Evolutionary conservation across 2,888 invertebrate species (phyloP), one percentile per base, ranked within the genome.

Genomic region (Beris morrisii): DNA sequence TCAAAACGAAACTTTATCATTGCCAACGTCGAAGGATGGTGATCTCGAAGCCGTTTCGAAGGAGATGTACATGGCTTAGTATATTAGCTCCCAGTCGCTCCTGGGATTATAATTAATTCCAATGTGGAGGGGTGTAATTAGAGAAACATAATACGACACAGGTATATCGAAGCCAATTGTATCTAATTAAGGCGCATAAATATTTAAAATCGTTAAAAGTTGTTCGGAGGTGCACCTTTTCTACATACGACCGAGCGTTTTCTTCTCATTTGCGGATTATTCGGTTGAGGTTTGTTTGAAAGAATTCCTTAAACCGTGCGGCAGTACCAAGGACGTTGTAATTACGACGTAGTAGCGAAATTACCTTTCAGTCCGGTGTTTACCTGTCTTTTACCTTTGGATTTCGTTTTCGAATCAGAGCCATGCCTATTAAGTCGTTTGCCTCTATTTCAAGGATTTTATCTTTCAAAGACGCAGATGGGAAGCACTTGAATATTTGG

Each of bases 131-230:
- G 55, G 55, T 13, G 65, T 44, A 65, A 65, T 65, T 65, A 65
- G 43, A 28, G 44, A 54, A 48, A 12, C 53, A 46, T 28, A 38
- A 58, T 56, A 15, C 31, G 32, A 15, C 52, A 22, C 61, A 50
- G 50, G 31, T 43, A 56, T 15, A 55, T 43, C 45, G 61, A 59
- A 68, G 61, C 54, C 65, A 63, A 66, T 68, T 68, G 58, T 57
- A 59, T 43, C 68, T 66, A 68, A 68, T 68, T 68, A 68, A 64
- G 46, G 66, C 44, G 48, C 68, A 66, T 68, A 68, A 68, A 68
- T 64, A 68, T 68, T 68, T 68, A 64, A 68, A 66, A 66, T 58
- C 68, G 64, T 68, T 66, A 68, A 68, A 68, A 64, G 58, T 57
- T 46, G 32, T 64, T n/a, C 11, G 32, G 22, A 30, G 28, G 48